Base-by-base conservation (phyloP, 2,888 invertebrate genomes). In the Cartodere bifasciata region DNA sequence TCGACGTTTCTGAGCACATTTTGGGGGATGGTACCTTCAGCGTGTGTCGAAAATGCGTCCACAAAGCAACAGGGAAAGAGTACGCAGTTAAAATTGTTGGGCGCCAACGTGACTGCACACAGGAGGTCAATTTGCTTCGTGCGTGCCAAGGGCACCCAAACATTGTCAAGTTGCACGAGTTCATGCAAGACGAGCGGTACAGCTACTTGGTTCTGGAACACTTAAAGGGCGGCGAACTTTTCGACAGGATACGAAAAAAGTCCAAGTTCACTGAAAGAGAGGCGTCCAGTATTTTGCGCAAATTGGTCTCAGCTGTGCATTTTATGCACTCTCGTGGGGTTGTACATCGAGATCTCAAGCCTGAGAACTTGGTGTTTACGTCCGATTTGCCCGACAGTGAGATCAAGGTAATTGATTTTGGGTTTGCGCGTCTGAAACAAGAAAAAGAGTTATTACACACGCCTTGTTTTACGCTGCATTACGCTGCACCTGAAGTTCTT, bases 401-500 rank as follows among this genome's bases (percentile, higher is more conserved):
- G 43, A 72, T 95, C 12, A 91, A 92, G 56, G 75, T 97, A 22
- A 86, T 95, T 1, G 97, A 97, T 63, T 97, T 97, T 59, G 95
- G 97, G 6, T 94, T 94, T 63, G 91, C 95, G 10, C 67, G 86
- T n/a, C 58, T 75, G 41, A 75, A 78, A 48, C 72, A 68, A 24
- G 65, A 70, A 35, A 65, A 67, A 32, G 70, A 71, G 45, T 59
- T 65, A 2, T 56, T 76, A 48, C 72, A 69, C 60, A 90, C 91
- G 0, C 94, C 95, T 0, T 94, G 95, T 55, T 97, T 87, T 57
- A 94, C 95, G 32, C 60, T 91, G 25, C 82, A 84, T 47, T 97
- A 95, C 63, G 95, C 92, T 0, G 92, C 95, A 1, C 95, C 95
- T 0, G 95, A 97, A 57, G 87, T 94, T 7, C 66, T 97, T 24